These are phyloP conservation scores for Echeneis naucrates DNA, from an alignment of 2,797 vertebrate genomes.

Conservation along the genomic window DNA sequence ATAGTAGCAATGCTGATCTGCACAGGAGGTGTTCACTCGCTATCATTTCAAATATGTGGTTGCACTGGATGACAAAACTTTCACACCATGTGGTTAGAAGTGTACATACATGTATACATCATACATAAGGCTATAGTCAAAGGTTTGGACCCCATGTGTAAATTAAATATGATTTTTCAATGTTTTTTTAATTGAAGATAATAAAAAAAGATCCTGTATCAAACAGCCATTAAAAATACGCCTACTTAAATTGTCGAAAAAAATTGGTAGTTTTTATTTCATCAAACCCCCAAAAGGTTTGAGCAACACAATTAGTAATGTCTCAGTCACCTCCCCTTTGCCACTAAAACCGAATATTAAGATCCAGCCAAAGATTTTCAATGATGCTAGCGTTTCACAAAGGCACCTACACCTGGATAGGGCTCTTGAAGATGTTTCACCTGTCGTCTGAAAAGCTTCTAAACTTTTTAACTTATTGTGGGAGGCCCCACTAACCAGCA, in stretches of 20 bases:
- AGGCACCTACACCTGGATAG: no score
- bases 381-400: no score
- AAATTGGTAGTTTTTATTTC: no score
- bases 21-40: neutral
- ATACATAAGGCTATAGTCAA: neutral
- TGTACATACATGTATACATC: neutral
- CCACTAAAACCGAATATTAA: neutral
- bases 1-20: neutral
- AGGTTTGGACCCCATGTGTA: neutral
- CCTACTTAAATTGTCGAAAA: neutral
- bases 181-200: neutral
- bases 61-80: no score
- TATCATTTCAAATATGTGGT: slow-evolving; percentile 19
- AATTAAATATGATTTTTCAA: neutral
- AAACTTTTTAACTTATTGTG: no score
- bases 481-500: no score
- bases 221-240: neutral
- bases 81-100: slow-evolving; percentile 41
- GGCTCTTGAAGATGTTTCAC: no score
- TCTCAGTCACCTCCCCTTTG: neutral
- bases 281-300: neutral
- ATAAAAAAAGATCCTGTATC: neutral
- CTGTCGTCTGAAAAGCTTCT: no score
- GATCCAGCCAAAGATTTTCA: neutral
- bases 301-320: no score